Conservation (phyloP, 2,888 invertebrate species). For the Ceriagrion tenellum region DNA sequence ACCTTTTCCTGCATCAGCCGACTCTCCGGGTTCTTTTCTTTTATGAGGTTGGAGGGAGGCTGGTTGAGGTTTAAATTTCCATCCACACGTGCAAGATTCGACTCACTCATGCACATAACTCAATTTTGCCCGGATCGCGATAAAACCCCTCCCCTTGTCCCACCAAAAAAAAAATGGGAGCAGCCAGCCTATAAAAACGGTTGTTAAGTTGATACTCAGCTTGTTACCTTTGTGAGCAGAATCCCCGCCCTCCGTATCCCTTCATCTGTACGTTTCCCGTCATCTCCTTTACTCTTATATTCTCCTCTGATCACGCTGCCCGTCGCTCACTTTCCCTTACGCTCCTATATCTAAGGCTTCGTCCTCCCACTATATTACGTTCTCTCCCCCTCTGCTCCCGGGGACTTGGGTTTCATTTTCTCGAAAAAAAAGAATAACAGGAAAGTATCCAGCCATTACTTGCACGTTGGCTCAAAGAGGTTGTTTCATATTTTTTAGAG, state of each 20-base stretch:
- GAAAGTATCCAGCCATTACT: too few relatives aligned
- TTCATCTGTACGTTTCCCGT: not conserved
- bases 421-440: too few relatives aligned
- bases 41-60: not conserved
- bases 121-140: not conserved
- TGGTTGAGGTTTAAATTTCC: not conserved
- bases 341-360: not conserved
- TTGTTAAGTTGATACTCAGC: conserved; percentile 11
- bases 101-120: not conserved
- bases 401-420: too few relatives aligned
- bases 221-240: not conserved
- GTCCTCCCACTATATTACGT: not conserved
- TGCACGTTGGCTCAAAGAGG: too few relatives aligned
- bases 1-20: not conserved
- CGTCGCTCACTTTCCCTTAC: not conserved
- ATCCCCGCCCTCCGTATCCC: not conserved
- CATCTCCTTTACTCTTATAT: not conserved
- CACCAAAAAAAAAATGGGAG: not conserved
- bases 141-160: not conserved
- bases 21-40: not conserved
- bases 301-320: not conserved
- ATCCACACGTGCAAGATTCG: not conserved
- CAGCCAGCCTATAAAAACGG: not conserved
- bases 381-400: not conserved
- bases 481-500: too few relatives aligned